phyloP scores from a whole-genome alignment of 2,888 invertebrate genomes.

The Andricus curvator region DNA sequence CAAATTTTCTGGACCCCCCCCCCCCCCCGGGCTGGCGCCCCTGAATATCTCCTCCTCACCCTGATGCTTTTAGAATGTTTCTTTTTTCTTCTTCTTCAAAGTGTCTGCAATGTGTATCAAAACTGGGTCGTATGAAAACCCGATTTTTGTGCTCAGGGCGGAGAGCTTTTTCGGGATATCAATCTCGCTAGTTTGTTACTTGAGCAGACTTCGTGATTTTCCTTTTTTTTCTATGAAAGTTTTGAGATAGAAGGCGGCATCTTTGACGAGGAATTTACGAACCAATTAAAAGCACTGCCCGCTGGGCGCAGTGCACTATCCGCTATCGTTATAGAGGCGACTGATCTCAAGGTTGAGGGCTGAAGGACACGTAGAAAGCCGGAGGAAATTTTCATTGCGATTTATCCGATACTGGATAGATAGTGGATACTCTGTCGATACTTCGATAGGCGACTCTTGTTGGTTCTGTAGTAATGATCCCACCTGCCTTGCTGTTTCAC shows the following conservation, averaged over 20 bases:
- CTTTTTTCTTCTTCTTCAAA: neutral
- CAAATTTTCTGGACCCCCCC: no score
- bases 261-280: slow-evolving; percentile 38
- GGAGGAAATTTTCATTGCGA: slow-evolving; percentile 34
- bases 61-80: neutral
- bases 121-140: slow-evolving; percentile 27
- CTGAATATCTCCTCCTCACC: no score
- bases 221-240: slow-evolving; percentile 11
- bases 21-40: no score
- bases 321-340: slow-evolving; percentile 27
- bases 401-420: slow-evolving; percentile 26
- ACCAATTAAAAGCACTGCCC: slow-evolving; percentile 40
- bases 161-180: slow-evolving; percentile 21
- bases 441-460: slow-evolving; percentile 3
- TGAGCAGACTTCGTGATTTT: neutral
- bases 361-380: slow-evolving; percentile 36
- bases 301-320: slow-evolving; percentile 22
- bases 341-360: slow-evolving; percentile 37
- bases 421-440: neutral
- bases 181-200: slow-evolving; percentile 21
- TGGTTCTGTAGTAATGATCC: slow-evolving; percentile 8
- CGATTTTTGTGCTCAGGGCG: neutral
- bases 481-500: neutral
- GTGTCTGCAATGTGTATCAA: neutral
- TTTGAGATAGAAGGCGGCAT: slow-evolving; percentile 40